Base-by-base conservation (phyloP, 1,140 invertebrate genomes). In the Penaeus japonicus region DNA sequence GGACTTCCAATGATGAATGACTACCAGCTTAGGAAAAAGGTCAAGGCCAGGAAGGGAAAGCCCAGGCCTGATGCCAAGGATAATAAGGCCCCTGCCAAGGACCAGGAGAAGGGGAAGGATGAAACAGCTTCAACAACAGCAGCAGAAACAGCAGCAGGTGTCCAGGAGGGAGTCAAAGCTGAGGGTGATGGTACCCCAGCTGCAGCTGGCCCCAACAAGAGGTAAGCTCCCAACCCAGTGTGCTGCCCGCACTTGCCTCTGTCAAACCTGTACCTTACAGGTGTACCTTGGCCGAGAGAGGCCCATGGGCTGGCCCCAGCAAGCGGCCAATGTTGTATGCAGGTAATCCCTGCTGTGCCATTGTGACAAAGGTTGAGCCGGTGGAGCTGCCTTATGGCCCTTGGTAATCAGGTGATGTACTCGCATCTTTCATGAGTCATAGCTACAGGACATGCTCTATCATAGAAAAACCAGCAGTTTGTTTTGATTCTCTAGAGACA, bases 211-310 rank as follows among this genome's bases (percentile, higher is more conserved):
- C 83, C 83, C 20, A 84, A 47, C 47, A n/a, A 47, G 83, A 84
- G 83, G 83, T 84, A 84, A 84, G 83, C 47, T 84, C 59, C 20
- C 54, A 24, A 53, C n/a, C 39, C 77, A 47, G 77, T n/a, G n/a
- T 53, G 35, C 77, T 47, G 22, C 10, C 73, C 73, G 47, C 73
- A 27, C 73, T 22, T n/a, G 73, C 30, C 73, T 77, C 47, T 47
- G 47, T 47, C 47, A 47, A 47, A 47, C 47, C 47, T 47, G 47
- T 47, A 47, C 47, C 47, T 47, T 47, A 47, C 47, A 47, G 47
- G 47, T 47, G 47, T 47, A 47, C 47, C 47, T 47, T 47, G 47
- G 47, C 47, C 47, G 47, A 47, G 47, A 47, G 47, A 47, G 47
- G 47, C 47, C 47, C 47, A 47, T 47, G 47, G 47, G 47, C 47